Conservation (phyloP, 1,140 invertebrate species). For the Halyomorpha halys region DNA sequence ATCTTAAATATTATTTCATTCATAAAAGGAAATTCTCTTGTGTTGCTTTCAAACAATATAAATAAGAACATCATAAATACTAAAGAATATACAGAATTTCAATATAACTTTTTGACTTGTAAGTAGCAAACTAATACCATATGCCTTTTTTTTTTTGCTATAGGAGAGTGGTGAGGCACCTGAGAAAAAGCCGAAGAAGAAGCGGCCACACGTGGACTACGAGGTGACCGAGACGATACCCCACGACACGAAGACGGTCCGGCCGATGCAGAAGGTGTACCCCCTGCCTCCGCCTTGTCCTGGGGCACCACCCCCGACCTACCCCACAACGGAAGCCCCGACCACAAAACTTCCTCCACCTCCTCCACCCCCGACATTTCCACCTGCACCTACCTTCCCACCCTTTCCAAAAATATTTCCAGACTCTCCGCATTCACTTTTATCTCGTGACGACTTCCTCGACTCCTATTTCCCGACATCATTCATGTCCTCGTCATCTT, state of each 20-base stretch:
- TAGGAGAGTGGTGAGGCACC: background rate
- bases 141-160: too few relatives aligned
- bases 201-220: background rate
- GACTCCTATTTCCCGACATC: slow-evolving; percentile 9
- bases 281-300: slow-evolving; percentile 2
- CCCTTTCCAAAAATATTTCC: background rate
- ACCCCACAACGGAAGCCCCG: background rate
- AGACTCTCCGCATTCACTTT: background rate
- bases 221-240: slow-evolving; percentile 7
- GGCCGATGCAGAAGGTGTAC: background rate
- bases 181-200: background rate
- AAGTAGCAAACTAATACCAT: too few relatives aligned
- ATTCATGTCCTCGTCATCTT: background rate
- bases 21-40: too few relatives aligned
- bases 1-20: too few relatives aligned
- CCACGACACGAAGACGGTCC: background rate
- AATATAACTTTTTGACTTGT: too few relatives aligned
- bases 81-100: too few relatives aligned
- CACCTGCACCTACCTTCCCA: background rate
- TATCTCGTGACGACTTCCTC: background rate
- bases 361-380: background rate
- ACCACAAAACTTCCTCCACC: background rate
- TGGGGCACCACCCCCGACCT: background rate
- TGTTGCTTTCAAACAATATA: too few relatives aligned
- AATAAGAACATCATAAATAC: too few relatives aligned